A percentile compares a stretch with the other conserved stretches of the same genome.
phyloP scores from a whole-genome alignment of 2,113 vertebrate genomes.

The Rhizomys pruinosus region DNA sequence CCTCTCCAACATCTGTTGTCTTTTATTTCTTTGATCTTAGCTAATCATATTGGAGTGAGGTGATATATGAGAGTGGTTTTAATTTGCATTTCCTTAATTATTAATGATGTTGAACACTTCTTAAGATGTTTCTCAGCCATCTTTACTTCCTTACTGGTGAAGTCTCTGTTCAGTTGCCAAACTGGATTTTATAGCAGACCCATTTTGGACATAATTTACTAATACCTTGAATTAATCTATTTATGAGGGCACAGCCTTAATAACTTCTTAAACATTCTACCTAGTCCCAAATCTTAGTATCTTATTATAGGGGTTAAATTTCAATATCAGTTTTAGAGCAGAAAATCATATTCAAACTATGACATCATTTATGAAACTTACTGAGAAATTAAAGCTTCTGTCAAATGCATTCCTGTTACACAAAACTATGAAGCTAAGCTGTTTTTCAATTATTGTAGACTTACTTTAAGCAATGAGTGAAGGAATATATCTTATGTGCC shows the following conservation, averaged over 20 bases:
- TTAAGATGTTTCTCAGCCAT: too few species aligned
- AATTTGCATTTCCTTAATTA: too few species aligned
- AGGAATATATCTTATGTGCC: not conserved
- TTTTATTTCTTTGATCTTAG: too few species aligned
- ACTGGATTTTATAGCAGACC: not conserved
- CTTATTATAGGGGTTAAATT: not conserved
- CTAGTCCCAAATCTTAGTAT: not conserved
- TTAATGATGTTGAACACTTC: too few species aligned
- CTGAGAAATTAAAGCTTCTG: constrained; percentile 3
- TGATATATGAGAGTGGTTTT: too few species aligned
- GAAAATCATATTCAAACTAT: not conserved
- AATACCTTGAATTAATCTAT: not conserved
- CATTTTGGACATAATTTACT: not conserved
- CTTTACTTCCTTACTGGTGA: too few species aligned
- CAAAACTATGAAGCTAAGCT: not conserved
- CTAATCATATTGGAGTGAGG: too few species aligned
- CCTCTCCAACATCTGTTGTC: too few species aligned
- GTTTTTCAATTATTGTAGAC: not conserved
- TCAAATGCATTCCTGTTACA: not conserved
- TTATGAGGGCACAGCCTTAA: not conserved
- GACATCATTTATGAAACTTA: not conserved
- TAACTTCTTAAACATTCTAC: not conserved
- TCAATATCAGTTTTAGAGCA: not conserved
- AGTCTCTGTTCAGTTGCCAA: too few species aligned
- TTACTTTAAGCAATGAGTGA: constrained; percentile 7